A percentile compares a stretch with the other conserved stretches of the same genome.
phyloP scores from a whole-genome alignment of 2,888 invertebrate genomes.

The Diabrotica balteata region DNA sequence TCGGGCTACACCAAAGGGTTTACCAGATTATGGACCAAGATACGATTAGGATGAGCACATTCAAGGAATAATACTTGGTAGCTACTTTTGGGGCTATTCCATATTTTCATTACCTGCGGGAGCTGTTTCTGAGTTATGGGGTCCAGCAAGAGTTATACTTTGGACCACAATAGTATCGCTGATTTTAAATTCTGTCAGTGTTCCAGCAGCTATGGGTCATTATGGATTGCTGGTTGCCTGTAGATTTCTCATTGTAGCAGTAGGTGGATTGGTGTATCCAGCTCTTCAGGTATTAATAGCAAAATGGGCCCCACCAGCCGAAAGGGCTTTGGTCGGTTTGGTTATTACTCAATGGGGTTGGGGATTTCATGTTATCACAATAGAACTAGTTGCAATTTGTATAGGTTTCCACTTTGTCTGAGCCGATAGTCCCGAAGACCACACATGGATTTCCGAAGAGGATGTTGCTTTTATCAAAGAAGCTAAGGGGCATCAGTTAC shows the following conservation, averaged over 20 bases:
- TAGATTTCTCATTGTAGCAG: conserved; percentile 66
- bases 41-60: conserved; percentile 46
- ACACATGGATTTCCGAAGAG: conserved; percentile 67
- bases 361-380: conserved; percentile 71
- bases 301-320: conserved; percentile 77
- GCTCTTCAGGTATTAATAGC: conserved; percentile 72
- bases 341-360: too few species aligned
- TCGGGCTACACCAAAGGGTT: neutral
- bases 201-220: conserved; percentile 64
- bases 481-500: conserved; percentile 42
- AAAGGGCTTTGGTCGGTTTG: conserved; percentile 76
- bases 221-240: conserved; percentile 64
- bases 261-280: conserved; percentile 71
- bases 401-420: conserved; percentile 69
- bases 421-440: conserved; percentile 69
- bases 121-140: conserved; percentile 44
- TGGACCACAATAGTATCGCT: conserved; percentile 41
- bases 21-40: conserved; percentile 41
- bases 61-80: conserved; percentile 45
- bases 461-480: conserved; percentile 68
- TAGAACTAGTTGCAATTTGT: conserved; percentile 65
- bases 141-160: conserved; percentile 48
- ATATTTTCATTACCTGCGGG: conserved; percentile 47
- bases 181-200: conserved; percentile 59
- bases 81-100: conserved; percentile 49